Percentiles rank a stretch among this genome's conserved stretches.
Conservation (phyloP, 2,888 invertebrate species). For the Lepidocyrtinus sp. region DNA sequence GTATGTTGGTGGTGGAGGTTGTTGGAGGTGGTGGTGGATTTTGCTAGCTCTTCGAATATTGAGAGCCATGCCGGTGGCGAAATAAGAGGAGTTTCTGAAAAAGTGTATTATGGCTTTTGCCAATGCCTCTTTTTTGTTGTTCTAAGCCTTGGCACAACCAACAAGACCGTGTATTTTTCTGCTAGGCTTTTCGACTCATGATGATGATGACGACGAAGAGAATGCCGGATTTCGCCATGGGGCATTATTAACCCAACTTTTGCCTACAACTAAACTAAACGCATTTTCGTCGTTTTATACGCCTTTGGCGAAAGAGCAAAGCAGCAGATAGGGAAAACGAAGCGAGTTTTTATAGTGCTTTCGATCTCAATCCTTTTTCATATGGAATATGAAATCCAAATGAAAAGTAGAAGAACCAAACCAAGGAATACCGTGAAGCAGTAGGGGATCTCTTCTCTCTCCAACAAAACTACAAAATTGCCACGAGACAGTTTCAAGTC, state of each 20-base stretch:
- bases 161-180: too few relatives aligned
- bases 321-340: conserved; percentile 36
- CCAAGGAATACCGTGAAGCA: conserved; percentile 23
- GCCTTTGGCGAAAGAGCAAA: conserved; percentile 49
- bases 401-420: conserved; percentile 23
- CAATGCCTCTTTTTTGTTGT: not conserved
- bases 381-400: not conserved
- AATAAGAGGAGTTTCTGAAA: conserved; percentile 30
- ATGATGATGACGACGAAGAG: conserved; percentile 67
- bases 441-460: conserved; percentile 44
- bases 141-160: not conserved
- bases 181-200: conserved; percentile 53
- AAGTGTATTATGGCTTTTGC: not conserved
- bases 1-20: conserved; percentile 5
- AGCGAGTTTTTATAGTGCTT: conserved; percentile 38
- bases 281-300: conserved; percentile 64
- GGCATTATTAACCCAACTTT: conserved; percentile 71
- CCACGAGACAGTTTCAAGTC: conserved; percentile 57
- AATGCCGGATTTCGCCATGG: conserved; percentile 70
- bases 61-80: conserved; percentile 50
- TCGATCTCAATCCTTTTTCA: conserved; percentile 30
- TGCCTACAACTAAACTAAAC: conserved; percentile 69
- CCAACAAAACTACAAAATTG: conserved; percentile 10
- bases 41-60: conserved; percentile 26
- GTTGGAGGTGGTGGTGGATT: conserved; percentile 22